Conservation (phyloP, 2,113 vertebrate species). For the Tragulus kanchil region DNA sequence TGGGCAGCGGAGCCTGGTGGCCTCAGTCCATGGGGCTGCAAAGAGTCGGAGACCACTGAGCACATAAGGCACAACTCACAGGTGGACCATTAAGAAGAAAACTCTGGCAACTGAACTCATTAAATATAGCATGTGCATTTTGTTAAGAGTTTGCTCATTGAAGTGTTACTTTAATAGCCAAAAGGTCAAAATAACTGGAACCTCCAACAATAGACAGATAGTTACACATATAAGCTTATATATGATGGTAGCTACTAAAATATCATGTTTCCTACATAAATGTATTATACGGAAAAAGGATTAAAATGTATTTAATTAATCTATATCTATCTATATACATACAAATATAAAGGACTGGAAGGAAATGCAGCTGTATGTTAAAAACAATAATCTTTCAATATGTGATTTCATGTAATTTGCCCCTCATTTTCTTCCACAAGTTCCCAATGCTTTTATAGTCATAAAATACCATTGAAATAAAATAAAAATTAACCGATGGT, state of each 20-base stretch:
- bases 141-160: not conserved
- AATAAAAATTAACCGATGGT: not conserved
- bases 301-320: not conserved
- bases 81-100: not conserved
- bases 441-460: not conserved
- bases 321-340: not conserved
- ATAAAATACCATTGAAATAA: not conserved
- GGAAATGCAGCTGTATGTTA: not conserved
- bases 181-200: not conserved
- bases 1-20: not conserved
- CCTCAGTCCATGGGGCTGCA: not conserved
- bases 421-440: not conserved
- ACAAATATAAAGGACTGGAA: not conserved
- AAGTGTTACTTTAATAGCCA: not conserved
- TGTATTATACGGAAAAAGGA: not conserved
- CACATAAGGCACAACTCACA: not conserved
- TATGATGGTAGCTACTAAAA: slow-evolving; percentile 2
- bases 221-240: not conserved
- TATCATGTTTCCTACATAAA: not conserved
- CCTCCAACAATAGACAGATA: not conserved
- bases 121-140: not conserved
- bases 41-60: not conserved
- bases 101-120: not conserved
- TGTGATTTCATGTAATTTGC: not conserved
- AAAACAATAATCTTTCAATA: not conserved